These are phyloP conservation scores for Dicerorhinus sumatrensis DNA, from an alignment of 2,113 vertebrate species.

Conservation along the genomic window DNA sequence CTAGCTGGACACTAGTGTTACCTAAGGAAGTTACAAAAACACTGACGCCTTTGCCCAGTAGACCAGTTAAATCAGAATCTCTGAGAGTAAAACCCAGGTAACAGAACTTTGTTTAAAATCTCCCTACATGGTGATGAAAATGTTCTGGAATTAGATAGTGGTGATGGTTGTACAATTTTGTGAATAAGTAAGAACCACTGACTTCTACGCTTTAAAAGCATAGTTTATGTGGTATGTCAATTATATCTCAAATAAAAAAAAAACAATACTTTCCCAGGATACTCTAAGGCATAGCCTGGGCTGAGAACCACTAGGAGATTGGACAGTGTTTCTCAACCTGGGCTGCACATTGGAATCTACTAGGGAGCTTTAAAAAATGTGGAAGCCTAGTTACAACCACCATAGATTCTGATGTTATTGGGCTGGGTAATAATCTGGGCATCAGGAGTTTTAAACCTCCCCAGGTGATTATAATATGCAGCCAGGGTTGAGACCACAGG, in stretches of 20 bases:
- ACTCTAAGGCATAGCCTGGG: background rate
- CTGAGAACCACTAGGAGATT: background rate
- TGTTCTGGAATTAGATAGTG: background rate
- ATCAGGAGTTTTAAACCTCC: background rate
- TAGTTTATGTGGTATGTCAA: background rate
- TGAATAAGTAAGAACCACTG: background rate
- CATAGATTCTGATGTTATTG: background rate
- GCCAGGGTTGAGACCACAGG: background rate
- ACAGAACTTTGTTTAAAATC: constrained; percentile 11
- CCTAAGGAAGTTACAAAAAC: background rate
- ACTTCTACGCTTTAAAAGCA: background rate
- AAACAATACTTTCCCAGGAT: background rate
- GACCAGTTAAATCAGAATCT: background rate
- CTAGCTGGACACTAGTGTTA: background rate
- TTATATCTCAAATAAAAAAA: background rate
- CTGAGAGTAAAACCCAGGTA: background rate
- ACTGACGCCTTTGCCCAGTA: background rate
- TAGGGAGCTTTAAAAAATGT: background rate
- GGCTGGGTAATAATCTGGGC: background rate
- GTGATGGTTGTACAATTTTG: background rate
- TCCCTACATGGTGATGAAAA: background rate
- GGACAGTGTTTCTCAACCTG: background rate
- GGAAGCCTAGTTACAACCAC: background rate
- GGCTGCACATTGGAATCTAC: background rate
- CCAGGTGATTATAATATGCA: background rate